Evolutionary conservation across 2,888 invertebrate species (phyloP), one percentile per base, ranked within the genome.

Genomic region (Eupithecia tripunctaria): DNA sequence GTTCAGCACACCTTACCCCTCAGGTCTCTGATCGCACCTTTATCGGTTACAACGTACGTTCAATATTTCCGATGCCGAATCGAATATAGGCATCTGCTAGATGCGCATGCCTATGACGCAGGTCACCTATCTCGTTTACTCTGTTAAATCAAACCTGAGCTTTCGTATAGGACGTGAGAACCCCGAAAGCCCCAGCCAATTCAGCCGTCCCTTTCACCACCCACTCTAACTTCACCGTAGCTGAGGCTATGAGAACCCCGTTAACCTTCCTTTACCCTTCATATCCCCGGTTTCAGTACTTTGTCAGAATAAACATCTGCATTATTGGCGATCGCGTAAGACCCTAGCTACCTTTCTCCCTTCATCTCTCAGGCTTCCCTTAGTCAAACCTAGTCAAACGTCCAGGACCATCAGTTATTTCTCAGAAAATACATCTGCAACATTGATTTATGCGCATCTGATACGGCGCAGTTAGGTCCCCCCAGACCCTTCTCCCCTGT

Each of bases 331-430:
- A 15, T 4, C 14, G 15, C 27, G 29, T 27, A 15, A 25, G 7
- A 2, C n/a, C 59, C 27, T 18, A 60, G 27, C 27, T 60, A 29
- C 29, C 60, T 60, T 60, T 29, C 27, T 29, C 60, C 29, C 18
- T 27, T 59, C 14, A 25, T 1, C 56, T 14, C 56, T 14, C 25
- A 25, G 56, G 47, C 47, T 38, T 38, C 12, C 38, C 38, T 38
- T 12, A 38, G 36, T 36, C 12, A 2, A 8, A 29, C 29, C 29
- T n/a, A n/a, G n/a, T n/a, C n/a, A n/a, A n/a, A n/a, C n/a, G 64
- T 32, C 62, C 67, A n/a, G 62, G 27, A n/a, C 56, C 56, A 65
- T 60, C 60, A 18, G 51, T 51, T 51, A 56, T 56, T 56, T 25
- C 56, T 56, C 2, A 21, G 51, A 51, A 51, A 51, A 51, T 21